Evolutionary conservation across 2,888 invertebrate genomes (phyloP), one percentile per base, ranked within the genome.

Genomic region (Hoplodrina blanda): DNA sequence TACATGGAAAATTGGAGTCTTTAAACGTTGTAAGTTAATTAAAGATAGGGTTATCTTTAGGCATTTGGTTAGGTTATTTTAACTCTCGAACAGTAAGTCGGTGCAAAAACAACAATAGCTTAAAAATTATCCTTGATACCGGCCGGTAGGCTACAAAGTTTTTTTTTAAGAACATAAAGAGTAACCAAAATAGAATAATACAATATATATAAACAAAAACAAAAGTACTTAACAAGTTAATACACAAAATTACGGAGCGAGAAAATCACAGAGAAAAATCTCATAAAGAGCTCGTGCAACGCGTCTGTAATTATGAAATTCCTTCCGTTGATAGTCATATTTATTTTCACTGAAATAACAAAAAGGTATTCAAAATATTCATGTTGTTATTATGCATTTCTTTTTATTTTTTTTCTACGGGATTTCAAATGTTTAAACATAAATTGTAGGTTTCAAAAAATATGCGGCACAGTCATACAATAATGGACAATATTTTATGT

Each of bases 221-320:
- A 25, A 25, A 25, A 25, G 25, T 25, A n/a, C n/a, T n/a, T n/a
- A 25, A 2, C 25, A 6, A 61, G 15, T 61, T n/a, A 19, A n/a
- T 49, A 17, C 3, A 20, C 5, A 11, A 30, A 68, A 69, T 61
- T 4, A 61, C 11, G n/a, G 30, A 0, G 5, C 7, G 10, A n/a
- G 4, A 49, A 8, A 44, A 49, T 50, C 6, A n/a, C 3, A 15
- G 41, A 11, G 10, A 4, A 37, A 37, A 17, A 44, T 59, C 10
- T 17, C 2, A 69, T 52, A 13, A 33, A 30, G 56, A 37, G 1
- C 15, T 37, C 17, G 13, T 10, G 20, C 20, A 52, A 19, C 13
- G 44, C 5, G 17, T n/a, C 15, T 49, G 49, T 54, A 54, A 60
- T 54, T 41, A 41, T 20, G 15, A 41, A 73, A 49, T 73, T 41